Percentiles rank a stretch among this genome's conserved stretches.
Evolutionary conservation across 2,113 vertebrate genomes (phyloP).

Genomic region (Galeopterus variegatus): DNA sequence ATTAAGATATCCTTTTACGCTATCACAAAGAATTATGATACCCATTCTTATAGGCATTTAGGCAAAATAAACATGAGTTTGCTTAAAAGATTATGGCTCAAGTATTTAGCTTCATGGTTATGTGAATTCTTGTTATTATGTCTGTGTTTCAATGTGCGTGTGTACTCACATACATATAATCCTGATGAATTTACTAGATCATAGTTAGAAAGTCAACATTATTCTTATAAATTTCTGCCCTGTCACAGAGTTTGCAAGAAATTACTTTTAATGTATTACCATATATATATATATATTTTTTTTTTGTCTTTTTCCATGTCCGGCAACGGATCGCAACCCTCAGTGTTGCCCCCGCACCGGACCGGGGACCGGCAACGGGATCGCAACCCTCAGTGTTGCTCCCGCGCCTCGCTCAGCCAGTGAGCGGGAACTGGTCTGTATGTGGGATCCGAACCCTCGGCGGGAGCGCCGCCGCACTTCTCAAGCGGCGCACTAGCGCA

Average conservation of each 20-base stretch:
- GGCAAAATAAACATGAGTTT: slow-evolving; percentile 34
- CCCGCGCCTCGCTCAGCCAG: too few species aligned
- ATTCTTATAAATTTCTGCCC: slow-evolving; percentile 64
- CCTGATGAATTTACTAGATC: background rate
- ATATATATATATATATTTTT: too few species aligned
- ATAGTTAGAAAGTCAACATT: slow-evolving; percentile 29
- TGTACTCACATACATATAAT: background rate
- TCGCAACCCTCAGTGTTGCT: too few species aligned
- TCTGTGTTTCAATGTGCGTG: background rate
- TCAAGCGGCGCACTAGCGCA: too few species aligned
- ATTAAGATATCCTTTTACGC: background rate
- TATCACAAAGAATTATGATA: slow-evolving; percentile 11
- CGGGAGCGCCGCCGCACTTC: too few species aligned
- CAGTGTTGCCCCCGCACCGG: too few species aligned
- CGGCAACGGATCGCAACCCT: too few species aligned
- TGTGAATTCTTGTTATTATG: background rate
- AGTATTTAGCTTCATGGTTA: background rate
- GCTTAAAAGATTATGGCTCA: background rate
- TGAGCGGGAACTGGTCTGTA: too few species aligned
- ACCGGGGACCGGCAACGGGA: too few species aligned
- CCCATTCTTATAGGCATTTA: background rate
- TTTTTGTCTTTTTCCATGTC: too few species aligned
- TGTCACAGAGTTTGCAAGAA: slow-evolving; percentile 68
- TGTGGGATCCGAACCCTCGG: too few species aligned
- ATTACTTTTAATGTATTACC: slow-evolving; percentile 74